Percentiles rank a stretch among this genome's conserved stretches.
Evolutionary conservation across 2,113 vertebrate species (phyloP).

Genomic region (Fregata magnificens): DNA sequence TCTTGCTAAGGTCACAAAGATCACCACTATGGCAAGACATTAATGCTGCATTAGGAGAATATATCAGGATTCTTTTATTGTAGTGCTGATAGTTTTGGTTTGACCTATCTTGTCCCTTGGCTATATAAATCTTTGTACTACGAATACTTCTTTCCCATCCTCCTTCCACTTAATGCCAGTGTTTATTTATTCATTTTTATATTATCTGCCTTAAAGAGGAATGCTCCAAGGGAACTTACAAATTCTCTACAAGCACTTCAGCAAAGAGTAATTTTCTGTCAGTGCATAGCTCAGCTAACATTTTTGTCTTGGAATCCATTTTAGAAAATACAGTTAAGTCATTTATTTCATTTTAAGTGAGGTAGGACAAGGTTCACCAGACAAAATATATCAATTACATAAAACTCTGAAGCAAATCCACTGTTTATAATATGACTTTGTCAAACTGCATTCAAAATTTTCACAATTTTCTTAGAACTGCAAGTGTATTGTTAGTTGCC

Average conservation of each 20-base stretch:
- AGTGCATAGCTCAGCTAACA: not conserved
- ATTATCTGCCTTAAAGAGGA: not conserved
- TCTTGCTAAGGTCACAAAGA: not conserved
- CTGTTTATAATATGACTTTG: not conserved
- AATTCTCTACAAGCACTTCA: not conserved
- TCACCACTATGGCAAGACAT: not conserved
- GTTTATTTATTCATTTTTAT: not conserved
- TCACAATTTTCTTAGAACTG: not conserved
- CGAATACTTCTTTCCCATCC: not conserved
- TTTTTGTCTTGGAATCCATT: not conserved
- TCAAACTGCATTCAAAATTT: not conserved
- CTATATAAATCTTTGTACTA: not conserved
- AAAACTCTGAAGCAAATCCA: not conserved
- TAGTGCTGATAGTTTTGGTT: not conserved
- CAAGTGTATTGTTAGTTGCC: not conserved
- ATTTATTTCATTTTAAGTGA: not conserved
- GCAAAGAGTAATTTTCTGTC: not conserved
- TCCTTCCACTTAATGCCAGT: not conserved
- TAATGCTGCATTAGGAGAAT: not conserved
- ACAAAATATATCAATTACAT: not conserved
- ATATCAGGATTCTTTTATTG: not conserved
- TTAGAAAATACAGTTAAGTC: not conserved
- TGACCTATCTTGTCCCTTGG: not conserved
- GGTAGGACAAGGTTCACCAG: not conserved
- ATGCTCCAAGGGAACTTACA: not conserved